These are phyloP conservation scores for Mohoua ochrocephala DNA, from an alignment of 2,113 vertebrate species.

Conservation along the genomic window DNA sequence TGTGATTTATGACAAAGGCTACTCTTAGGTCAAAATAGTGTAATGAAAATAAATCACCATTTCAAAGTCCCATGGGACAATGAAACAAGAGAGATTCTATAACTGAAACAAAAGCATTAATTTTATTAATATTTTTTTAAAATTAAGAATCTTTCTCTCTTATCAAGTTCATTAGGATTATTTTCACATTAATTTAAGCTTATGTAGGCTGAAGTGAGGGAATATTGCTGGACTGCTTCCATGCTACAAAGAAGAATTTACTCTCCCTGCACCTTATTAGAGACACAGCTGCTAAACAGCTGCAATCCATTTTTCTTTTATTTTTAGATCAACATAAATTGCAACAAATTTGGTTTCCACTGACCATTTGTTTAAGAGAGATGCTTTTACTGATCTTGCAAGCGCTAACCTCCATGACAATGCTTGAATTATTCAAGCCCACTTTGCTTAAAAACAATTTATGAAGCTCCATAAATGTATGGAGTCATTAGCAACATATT, in stretches of 20 bases:
- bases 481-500: not conserved
- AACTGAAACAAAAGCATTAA: not conserved
- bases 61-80: not conserved
- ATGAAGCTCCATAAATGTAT: not conserved
- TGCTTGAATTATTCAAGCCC: constrained; percentile 12
- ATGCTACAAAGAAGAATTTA: not conserved
- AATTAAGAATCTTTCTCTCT: not conserved
- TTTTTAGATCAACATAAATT: not conserved
- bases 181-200: not conserved
- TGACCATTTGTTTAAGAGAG: not conserved
- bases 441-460: constrained; percentile 12
- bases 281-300: not conserved
- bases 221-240: not conserved
- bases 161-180: not conserved
- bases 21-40: not conserved
- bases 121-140: not conserved
- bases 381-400: not conserved
- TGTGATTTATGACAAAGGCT: not conserved
- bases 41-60: not conserved
- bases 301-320: not conserved
- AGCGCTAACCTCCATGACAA: not conserved
- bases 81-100: not conserved
- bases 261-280: not conserved
- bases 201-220: not conserved
- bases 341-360: not conserved